A percentile compares a stretch with the other conserved stretches of the same genome.
phyloP scores from a whole-genome alignment of 2,888 invertebrate species.

The Tribolium freemani region DNA sequence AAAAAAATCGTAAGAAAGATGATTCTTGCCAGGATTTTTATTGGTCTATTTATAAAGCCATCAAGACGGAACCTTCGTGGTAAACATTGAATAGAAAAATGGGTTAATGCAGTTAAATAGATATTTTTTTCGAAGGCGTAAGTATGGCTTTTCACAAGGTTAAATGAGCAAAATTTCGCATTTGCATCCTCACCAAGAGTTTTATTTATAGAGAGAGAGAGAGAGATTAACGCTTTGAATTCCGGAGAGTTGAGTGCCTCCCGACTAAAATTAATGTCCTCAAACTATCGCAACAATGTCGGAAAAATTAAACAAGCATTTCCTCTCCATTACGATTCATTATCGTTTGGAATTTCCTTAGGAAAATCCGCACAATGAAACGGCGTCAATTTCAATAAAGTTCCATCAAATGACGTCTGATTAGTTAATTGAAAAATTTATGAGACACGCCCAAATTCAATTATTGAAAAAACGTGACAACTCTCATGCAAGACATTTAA shows the following conservation, averaged over 20 bases:
- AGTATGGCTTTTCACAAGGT: no score
- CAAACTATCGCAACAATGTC: not conserved
- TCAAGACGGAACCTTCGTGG: conserved; percentile 13
- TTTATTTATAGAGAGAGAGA: conserved; percentile 10
- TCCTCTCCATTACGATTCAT: no score
- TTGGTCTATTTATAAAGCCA: conserved; percentile 20
- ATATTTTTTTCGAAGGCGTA: conserved; percentile 1
- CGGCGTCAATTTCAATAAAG: not conserved
- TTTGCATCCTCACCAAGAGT: not conserved
- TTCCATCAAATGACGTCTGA: not conserved
- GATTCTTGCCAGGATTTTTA: conserved; percentile 16
- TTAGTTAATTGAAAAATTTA: conserved; percentile 18
- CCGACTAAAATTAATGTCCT: conserved; percentile 2
- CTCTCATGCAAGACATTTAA: conserved; percentile 18
- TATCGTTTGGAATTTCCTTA: not conserved
- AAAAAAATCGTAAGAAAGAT: conserved; percentile 3
- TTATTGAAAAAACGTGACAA: conserved; percentile 22
- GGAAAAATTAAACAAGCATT: no score
- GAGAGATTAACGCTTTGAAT: conserved; percentile 16
- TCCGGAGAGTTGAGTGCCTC: not conserved
- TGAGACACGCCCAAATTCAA: conserved; percentile 21
- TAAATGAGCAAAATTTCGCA: no score
- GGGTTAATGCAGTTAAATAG: conserved; percentile 26
- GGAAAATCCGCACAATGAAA: conserved; percentile 19
- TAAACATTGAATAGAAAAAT: conserved; percentile 14